These are phyloP conservation scores for Mantis religiosa DNA, from an alignment of 2,888 invertebrate genomes.

Conservation along the genomic window DNA sequence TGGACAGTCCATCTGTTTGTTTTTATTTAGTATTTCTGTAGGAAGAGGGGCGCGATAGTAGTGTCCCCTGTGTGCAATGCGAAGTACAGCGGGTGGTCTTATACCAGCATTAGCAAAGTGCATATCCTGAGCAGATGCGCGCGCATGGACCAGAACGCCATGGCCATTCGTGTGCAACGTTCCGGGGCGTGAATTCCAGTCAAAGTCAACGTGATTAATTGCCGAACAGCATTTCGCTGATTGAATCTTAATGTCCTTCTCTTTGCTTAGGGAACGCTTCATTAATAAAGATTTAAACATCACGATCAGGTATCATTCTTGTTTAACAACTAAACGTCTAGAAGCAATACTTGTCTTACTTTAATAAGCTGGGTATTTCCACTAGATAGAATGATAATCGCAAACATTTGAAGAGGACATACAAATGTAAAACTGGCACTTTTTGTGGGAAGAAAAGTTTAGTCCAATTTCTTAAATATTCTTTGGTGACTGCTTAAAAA, in stretches of 20 bases:
- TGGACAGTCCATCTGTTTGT: neutral
- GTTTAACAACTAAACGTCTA: neutral
- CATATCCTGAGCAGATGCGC: neutral
- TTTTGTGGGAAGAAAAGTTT: too few relatives aligned
- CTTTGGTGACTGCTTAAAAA: too few relatives aligned
- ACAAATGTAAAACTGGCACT: too few relatives aligned
- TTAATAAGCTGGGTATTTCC: too few relatives aligned
- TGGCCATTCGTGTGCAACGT: slow-evolving; percentile 2
- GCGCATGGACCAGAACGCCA: neutral
- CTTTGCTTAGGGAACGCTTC: neutral
- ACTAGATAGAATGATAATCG: too few relatives aligned
- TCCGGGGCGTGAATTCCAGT: slow-evolving; percentile 3
- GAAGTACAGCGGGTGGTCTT: neutral
- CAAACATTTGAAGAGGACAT: too few relatives aligned
- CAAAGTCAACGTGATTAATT: slow-evolving; percentile 10
- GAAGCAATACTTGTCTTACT: too few relatives aligned
- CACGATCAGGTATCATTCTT: neutral
- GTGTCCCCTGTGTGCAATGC: too few relatives aligned
- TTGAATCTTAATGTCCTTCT: neutral
- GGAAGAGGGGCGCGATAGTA: neutral
- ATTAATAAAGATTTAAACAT: too few relatives aligned
- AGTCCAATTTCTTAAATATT: too few relatives aligned
- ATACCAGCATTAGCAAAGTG: neutral
- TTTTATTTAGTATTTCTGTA: neutral
- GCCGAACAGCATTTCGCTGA: neutral